Base-by-base conservation (phyloP, 2,888 invertebrate genomes). In the Pyrochroa serraticornis region DNA sequence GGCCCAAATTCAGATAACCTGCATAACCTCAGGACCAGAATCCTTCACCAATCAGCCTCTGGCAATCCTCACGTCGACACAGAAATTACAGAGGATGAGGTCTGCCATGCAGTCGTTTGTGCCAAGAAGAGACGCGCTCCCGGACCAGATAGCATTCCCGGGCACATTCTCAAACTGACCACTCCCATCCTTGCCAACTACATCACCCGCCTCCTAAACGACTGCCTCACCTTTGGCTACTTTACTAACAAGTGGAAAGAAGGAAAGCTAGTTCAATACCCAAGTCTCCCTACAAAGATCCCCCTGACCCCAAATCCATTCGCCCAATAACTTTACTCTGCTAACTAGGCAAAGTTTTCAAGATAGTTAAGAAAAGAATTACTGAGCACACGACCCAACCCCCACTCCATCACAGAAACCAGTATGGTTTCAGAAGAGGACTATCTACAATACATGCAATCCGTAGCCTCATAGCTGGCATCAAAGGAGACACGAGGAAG, bases 401-500 rank as follows among this genome's bases (percentile, higher is more conserved):
- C 7, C 12, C 2, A 7, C 13, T 35, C 8, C 46, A 35, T 14
- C 35, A 34, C 12, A 7, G 2, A n/a, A 14, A 7, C 9, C 46
- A 46, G 13, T 46, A 35, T 5, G 46, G 46, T 2, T 44, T 44
- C 44, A 10, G 10, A 3, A 7, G 1, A n/a, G 46, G 46, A 8
- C 5, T 7, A 6, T 35, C 13, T 7, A 46, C 46, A 8, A 10
- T 12, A 8, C 14, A 46, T 8, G 46, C 46, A 3, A n/a, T 9
- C n/a, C n/a, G n/a, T n/a, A n/a, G n/a, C n/a, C n/a, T n/a, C n/a
- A n/a, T n/a, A n/a, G n/a, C n/a, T n/a, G n/a, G n/a, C n/a, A n/a
- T n/a, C n/a, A n/a, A n/a, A n/a, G n/a, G n/a, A n/a, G n/a, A n/a
- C n/a, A n/a, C n/a, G n/a, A n/a, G n/a, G n/a, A 57, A 57, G 32